Base-by-base conservation (phyloP, 2,888 invertebrate genomes). In the Sericinus montela region DNA sequence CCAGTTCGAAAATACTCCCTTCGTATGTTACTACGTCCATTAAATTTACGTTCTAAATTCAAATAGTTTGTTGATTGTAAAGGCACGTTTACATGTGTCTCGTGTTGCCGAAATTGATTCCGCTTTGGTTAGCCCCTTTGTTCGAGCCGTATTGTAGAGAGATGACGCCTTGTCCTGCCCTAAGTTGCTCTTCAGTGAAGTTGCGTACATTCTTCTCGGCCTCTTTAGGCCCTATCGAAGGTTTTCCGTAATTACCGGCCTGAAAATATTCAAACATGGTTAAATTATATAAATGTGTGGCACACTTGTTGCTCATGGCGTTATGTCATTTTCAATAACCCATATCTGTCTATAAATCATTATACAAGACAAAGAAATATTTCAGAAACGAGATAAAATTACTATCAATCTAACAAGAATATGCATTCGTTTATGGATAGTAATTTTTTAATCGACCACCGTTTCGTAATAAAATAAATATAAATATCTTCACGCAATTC, bases 141-240 rank as follows among this genome's bases (percentile, higher is more conserved):
- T 99, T 99, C 69, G 97, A 96, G 52, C 99, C 99, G 82, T 97
- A 97, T 79, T 99, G 98, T 49, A 98, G 91, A 45, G 96, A 95
- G 77, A 98, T 98, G 53, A 98, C 95, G 41, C 95, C 94, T 70
- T 98, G 95, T 0, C 98, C 97, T 10, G 98, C 98, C 57, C 95
- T 92, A 60, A 98, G 89, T 80, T 98, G 98, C 73, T 99, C 98
- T 45, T 98, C 97, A 10, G 95, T 93, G 90, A 98, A 99, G 72
- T 96, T 93, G 56, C 98, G 92, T 35, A 97, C 94, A 76, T 99
- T 98, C 85, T 97, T 97, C 75, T 98, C 97, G 6, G 98, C 94
- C 84, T 99, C 98, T 85, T 98, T 98, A 29, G 98, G 98, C 54
- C 98, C 98, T 80, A 98, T 96, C 48, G 94, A 92, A 10, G 97